phyloP scores from a whole-genome alignment of 2,113 vertebrate species.

The Panthera tigris region DNA sequence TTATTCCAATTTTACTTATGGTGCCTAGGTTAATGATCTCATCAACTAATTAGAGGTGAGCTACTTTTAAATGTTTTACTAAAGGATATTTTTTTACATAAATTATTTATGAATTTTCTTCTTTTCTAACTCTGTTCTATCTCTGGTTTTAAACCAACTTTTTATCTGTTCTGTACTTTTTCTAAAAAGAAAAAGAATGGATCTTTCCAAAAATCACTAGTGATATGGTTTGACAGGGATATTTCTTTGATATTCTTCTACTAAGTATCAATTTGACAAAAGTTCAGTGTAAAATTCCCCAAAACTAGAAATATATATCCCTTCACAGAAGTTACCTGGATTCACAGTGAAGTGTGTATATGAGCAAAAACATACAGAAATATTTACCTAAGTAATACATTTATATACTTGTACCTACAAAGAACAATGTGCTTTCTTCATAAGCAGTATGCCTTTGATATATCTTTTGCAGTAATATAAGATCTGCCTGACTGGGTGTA shows the following conservation, averaged over 20 bases:
- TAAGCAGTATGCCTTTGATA: neutral
- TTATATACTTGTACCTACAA: neutral
- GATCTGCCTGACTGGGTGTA: neutral
- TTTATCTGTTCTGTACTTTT: neutral
- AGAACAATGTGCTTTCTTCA: neutral
- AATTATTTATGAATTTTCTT: neutral
- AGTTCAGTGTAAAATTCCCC: neutral
- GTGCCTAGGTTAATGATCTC: neutral
- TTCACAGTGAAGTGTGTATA: neutral
- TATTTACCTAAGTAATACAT: neutral
- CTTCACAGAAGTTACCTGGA: neutral
- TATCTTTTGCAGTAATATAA: neutral
- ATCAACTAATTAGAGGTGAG: neutral
- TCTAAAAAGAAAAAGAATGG: neutral
- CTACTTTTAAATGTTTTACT: neutral
- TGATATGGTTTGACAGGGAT: neutral
- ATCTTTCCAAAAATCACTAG: neutral
- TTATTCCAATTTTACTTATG: neutral
- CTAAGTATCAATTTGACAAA: neutral
- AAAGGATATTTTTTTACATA: conserved; percentile 32
- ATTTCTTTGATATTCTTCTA: neutral
- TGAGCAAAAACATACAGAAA: neutral
- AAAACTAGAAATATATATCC: neutral
- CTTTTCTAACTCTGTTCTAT: neutral
- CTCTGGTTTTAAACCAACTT: conserved; percentile 24